phyloP scores from a whole-genome alignment of 2,888 invertebrate species.

The Rambutsinella grinnellia region DNA sequence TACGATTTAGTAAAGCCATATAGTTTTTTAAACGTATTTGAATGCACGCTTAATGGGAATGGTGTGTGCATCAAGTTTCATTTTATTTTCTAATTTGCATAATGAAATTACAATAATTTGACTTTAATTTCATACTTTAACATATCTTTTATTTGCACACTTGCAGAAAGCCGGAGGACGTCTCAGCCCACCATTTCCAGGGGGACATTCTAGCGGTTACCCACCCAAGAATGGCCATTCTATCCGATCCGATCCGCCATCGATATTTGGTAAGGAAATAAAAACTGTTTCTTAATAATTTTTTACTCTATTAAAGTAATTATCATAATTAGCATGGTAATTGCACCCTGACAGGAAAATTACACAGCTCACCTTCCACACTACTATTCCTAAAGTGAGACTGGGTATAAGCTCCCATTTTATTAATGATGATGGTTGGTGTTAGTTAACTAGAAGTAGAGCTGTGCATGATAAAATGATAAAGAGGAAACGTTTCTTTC shows the following conservation, averaged over 20 bases:
- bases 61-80: not conserved
- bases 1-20: no score
- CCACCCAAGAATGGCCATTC: conserved; percentile 62
- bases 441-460: conserved; percentile 21
- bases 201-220: conserved; percentile 64
- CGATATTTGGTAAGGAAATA: conserved; percentile 64
- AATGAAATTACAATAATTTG: not conserved
- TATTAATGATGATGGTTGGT: not conserved
- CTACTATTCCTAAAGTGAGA: not conserved
- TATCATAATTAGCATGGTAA: conserved; percentile 64
- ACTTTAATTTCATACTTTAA: conserved; percentile 12
- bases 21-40: no score
- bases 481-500: conserved; percentile 25
- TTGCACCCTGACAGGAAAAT: conserved; percentile 63
- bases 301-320: conserved; percentile 48
- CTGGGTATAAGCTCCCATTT: not conserved
- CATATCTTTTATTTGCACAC: conserved; percentile 15
- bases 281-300: conserved; percentile 15
- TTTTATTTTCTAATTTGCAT: not conserved
- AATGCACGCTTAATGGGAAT: no score
- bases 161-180: conserved; percentile 53
- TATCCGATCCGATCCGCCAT: conserved; percentile 62
- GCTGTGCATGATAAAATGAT: conserved; percentile 7
- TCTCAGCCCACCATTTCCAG: conserved; percentile 59
- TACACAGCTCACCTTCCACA: conserved; percentile 49